Percentiles rank a stretch among this genome's conserved stretches.
Evolutionary conservation across 2,888 invertebrate genomes (phyloP).

Genomic region (Folsomia manolachei): DNA sequence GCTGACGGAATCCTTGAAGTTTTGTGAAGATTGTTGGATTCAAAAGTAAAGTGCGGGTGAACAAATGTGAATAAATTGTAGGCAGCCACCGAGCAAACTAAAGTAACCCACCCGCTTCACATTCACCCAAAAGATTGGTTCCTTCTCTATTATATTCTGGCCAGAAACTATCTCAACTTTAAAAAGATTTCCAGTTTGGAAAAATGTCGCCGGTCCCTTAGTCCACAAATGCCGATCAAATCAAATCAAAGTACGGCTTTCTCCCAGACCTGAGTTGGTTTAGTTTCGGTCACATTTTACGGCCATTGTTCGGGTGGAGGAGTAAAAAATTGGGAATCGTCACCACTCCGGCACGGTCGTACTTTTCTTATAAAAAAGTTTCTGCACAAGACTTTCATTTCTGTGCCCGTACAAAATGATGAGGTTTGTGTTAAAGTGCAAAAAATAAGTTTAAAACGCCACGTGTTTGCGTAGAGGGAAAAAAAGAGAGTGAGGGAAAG

Average conservation of each 20-base stretch:
- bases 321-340: not conserved
- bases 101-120: not conserved
- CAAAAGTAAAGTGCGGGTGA: not conserved
- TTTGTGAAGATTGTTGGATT: not conserved
- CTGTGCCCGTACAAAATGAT: not conserved
- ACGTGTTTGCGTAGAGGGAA: not conserved
- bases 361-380: not conserved
- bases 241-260: not conserved
- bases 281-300: not conserved
- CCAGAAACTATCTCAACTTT: not conserved
- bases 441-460: not conserved
- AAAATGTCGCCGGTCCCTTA: not conserved
- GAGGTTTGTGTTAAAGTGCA: not conserved
- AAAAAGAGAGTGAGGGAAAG: not conserved
- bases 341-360: not conserved
- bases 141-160: no score
- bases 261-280: not conserved
- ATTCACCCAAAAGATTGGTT: not conserved
- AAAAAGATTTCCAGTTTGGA: not conserved
- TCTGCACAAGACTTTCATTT: no score
- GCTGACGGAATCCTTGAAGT: not conserved
- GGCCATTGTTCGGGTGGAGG: not conserved
- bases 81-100: not conserved
- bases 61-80: not conserved
- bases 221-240: not conserved